Percentiles rank a stretch among this genome's conserved stretches.
These are phyloP conservation scores for Pollenia amentaria DNA, from an alignment of 2,888 invertebrate species.

Conservation along the genomic window DNA sequence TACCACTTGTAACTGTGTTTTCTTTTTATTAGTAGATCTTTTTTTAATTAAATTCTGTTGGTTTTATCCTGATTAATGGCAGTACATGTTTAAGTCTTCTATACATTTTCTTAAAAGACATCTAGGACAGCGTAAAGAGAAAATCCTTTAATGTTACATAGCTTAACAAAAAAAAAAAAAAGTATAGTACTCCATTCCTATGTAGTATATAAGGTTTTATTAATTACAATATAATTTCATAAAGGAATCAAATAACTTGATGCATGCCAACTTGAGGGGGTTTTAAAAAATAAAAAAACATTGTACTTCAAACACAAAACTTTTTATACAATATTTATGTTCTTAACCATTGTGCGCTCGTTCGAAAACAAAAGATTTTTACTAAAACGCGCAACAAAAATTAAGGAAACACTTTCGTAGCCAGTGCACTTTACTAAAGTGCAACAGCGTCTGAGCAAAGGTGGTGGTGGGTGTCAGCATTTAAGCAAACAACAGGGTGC, in stretches of 20 bases:
- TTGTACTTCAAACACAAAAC: constrained; percentile 4
- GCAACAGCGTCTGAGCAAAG: constrained; percentile 18
- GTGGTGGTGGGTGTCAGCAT: constrained; percentile 22
- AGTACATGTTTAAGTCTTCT: too few relatives aligned
- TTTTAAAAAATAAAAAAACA: not conserved
- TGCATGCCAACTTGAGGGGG: not conserved
- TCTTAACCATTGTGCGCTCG: not conserved
- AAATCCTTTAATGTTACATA: too few relatives aligned
- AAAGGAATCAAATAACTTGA: not conserved
- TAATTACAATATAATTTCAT: not conserved
- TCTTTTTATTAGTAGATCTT: too few relatives aligned
- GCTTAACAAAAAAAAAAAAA: too few relatives aligned
- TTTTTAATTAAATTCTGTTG: too few relatives aligned
- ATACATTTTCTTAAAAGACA: too few relatives aligned
- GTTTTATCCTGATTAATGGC: too few relatives aligned
- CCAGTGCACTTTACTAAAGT: constrained; percentile 20
- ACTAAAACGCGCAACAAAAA: constrained; percentile 31
- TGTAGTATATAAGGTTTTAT: too few relatives aligned
- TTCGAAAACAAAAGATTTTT: constrained; percentile 16
- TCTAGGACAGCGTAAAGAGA: too few relatives aligned
- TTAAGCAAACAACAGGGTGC: constrained; percentile 31
- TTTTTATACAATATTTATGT: constrained; percentile 15
- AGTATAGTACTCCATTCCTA: too few relatives aligned
- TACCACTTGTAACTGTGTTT: too few relatives aligned
- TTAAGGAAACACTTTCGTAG: constrained; percentile 34